phyloP scores from a whole-genome alignment of 2,113 vertebrate genomes.

The Scolopax mira region DNA sequence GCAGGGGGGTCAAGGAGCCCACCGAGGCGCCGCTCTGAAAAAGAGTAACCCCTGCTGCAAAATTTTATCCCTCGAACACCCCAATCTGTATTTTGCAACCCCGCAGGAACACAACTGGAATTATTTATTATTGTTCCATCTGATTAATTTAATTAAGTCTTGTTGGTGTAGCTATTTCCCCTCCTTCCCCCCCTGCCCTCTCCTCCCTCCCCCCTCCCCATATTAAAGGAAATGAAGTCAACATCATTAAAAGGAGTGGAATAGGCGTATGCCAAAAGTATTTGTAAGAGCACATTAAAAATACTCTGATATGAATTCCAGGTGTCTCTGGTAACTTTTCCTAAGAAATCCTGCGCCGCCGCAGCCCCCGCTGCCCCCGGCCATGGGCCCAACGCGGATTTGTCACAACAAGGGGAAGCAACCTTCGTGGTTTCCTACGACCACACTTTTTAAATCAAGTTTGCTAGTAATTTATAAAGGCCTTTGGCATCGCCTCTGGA shows the following conservation, averaged over 20 bases:
- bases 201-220: too few species aligned
- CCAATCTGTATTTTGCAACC: not conserved
- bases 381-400: not conserved
- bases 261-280: conserved; percentile 47
- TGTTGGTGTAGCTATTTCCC: not conserved
- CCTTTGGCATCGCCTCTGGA: not conserved
- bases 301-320: conserved; percentile 53
- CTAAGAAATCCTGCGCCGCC: not conserved
- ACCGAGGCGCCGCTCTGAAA: accelerated
- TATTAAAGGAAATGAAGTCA: conserved; percentile 57
- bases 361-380: not conserved
- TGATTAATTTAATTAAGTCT: conserved; percentile 35
- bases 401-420: not conserved
- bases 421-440: not conserved
- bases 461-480: not conserved
- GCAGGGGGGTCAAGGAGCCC: too few species aligned
- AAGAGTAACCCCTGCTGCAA: accelerated
- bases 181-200: not conserved
- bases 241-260: conserved; percentile 48
- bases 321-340: conserved; percentile 30
- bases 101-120: not conserved
- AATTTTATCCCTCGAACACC: not conserved
- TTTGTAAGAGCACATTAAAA: conserved; percentile 59
- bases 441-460: not conserved
- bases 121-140: conserved; percentile 26